These are phyloP conservation scores for Manacus vitellinus DNA, from an alignment of 2,113 vertebrate genomes.

Conservation along the genomic window DNA sequence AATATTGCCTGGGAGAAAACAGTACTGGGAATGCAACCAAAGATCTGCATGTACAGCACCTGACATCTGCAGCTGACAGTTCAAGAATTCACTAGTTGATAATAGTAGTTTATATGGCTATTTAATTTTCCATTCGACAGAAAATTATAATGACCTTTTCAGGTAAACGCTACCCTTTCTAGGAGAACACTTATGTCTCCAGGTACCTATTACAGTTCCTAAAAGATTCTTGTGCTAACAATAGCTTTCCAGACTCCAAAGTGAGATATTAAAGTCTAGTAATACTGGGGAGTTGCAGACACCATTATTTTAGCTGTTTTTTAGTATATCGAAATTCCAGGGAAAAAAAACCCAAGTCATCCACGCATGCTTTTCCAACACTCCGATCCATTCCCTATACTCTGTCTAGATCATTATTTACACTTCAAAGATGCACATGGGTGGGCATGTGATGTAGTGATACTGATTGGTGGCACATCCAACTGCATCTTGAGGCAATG, in stretches of 20 bases:
- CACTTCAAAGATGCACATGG: neutral
- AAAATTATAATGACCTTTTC: neutral
- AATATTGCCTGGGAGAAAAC: neutral
- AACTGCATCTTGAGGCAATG: neutral
- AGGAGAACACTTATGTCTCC: neutral
- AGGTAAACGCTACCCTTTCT: neutral
- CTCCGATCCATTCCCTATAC: neutral
- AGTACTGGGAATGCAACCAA: neutral
- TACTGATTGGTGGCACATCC: neutral
- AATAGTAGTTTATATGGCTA: neutral
- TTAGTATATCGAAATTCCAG: neutral
- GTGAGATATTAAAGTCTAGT: neutral
- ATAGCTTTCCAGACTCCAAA: neutral
- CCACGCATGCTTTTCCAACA: neutral
- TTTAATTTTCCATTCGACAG: neutral
- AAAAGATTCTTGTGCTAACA: neutral
- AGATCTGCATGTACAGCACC: neutral
- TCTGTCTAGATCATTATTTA: neutral
- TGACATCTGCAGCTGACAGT: neutral
- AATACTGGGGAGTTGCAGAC: neutral
- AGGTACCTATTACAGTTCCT: neutral
- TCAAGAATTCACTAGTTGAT: neutral
- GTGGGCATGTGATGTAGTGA: neutral
- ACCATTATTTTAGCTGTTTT: neutral
- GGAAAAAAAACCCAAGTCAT: rapidly evolving